phyloP scores from a whole-genome alignment of 2,797 vertebrate species.

The Bovichtus variegatus region DNA sequence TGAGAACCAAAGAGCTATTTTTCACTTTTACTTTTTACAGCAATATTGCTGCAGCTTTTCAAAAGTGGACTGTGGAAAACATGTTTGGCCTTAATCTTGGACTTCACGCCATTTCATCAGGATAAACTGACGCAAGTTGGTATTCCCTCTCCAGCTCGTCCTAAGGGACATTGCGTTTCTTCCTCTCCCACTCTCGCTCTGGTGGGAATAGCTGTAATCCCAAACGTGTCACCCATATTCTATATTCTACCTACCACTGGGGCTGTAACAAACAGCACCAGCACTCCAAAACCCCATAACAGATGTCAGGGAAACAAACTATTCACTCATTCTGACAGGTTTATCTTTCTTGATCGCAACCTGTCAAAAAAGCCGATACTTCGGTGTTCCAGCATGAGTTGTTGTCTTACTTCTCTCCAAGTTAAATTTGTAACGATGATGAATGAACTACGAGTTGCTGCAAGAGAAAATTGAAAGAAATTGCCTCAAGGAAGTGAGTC shows the following conservation, averaged over 20 bases:
- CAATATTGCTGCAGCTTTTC: slow-evolving; percentile 41
- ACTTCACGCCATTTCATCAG: slow-evolving; percentile 43
- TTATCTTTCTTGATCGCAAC: slow-evolving; percentile 75
- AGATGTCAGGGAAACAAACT: slow-evolving; percentile 71
- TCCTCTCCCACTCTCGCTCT: slow-evolving; percentile 65
- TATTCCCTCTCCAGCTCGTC: slow-evolving; percentile 19
- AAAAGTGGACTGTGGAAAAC: slow-evolving; percentile 45
- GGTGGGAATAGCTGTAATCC: slow-evolving; percentile 60
- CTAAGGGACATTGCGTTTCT: slow-evolving; percentile 36
- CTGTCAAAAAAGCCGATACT: slow-evolving; percentile 76
- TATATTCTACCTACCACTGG: slow-evolving; percentile 60
- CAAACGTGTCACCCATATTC: slow-evolving; percentile 57
- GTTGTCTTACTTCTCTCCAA: slow-evolving; percentile 51
- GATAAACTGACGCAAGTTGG: slow-evolving; percentile 46
- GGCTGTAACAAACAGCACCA: slow-evolving; percentile 54
- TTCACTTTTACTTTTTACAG: slow-evolving; percentile 39
- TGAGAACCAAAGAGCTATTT: slow-evolving; percentile 27
- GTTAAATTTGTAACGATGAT: slow-evolving; percentile 61
- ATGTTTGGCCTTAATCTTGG: slow-evolving; percentile 42
- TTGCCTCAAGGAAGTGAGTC: slow-evolving; percentile 24
- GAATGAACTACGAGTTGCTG: slow-evolving; percentile 35
- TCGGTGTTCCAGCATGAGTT: slow-evolving; percentile 53
- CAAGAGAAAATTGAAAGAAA: slow-evolving; percentile 34
- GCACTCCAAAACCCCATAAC: slow-evolving; percentile 63
- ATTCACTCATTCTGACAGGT: slow-evolving; percentile 79